Evolutionary conservation across 1,140 invertebrate species (phyloP), one percentile per base, ranked within the genome.

Genomic region (Panagrolaimus sp.): DNA sequence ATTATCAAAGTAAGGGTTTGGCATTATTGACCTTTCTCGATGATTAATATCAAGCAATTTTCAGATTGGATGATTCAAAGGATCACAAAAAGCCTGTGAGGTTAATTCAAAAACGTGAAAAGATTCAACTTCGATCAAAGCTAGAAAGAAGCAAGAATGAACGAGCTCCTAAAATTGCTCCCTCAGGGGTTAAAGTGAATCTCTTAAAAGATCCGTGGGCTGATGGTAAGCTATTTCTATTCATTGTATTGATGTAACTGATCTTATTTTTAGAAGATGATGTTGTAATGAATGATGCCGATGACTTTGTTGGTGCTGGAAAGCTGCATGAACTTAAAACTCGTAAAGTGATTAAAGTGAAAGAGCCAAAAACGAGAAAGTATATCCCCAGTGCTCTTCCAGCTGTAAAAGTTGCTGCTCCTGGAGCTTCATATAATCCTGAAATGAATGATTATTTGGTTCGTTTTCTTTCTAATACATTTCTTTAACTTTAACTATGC

Each of bases 401-500:
- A 14, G 45, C 74, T 12, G 70, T 75, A 43, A 32, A 66, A 43
- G 24, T 67, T 43, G 43, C 74, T 12, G 43, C 43, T 8, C 46
- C 74, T 28, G 73, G 73, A 14, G 68, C 68, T 43, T 75, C 73
- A 14, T 75, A 75, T 47, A 75, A 77, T 65, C 73, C 73, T 21
- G 43, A 71, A 17, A 15, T 68, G 17, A 62, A 73, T 24, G 65
- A 73, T 15, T 77, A 75, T 63, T 55, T 77, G 74, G 73, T n/a
- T n/a, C n/a, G n/a, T n/a, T 74, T 21, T 24, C 14, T 12, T 14
- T 1, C n/a, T n/a, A n/a, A 71, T 8, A 21, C 26, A 12, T 32
- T 38, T 45, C n/a, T 21, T 15, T 32, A 14, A 8, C 1, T 21
- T 1, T 1, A 71, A 28, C 70, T 73, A 47, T 9, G 9, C 66